Percentiles rank a stretch among this genome's conserved stretches.
Evolutionary conservation across 2,113 vertebrate genomes (phyloP).

Genomic region (Cryptoleucopteryx plumbea): DNA sequence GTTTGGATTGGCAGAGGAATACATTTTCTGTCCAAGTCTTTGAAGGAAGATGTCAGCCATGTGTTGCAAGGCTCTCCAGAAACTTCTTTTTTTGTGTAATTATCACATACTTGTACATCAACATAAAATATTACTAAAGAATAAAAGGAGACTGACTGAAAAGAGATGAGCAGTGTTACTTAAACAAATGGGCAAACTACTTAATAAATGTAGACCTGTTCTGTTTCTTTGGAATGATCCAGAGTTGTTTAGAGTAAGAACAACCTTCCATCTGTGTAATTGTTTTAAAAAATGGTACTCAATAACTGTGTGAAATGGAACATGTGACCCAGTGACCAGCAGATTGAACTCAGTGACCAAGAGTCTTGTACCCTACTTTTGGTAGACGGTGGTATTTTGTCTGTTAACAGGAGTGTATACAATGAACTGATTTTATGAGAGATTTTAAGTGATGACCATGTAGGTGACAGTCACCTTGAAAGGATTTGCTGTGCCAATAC

Average conservation of each 20-base stretch:
- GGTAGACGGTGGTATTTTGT: background rate
- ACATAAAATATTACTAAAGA: background rate
- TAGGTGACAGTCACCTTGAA: background rate
- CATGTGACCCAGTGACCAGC: background rate
- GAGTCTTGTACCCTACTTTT: background rate
- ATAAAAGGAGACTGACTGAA: background rate
- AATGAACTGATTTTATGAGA: background rate
- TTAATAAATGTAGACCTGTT: background rate
- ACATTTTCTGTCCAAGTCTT: background rate
- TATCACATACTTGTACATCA: background rate
- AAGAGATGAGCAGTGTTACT: background rate
- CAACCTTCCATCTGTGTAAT: background rate
- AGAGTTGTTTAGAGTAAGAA: background rate
- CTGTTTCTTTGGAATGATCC: background rate
- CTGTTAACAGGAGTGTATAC: background rate
- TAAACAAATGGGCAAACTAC: background rate
- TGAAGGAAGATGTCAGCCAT: background rate
- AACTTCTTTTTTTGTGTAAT: background rate
- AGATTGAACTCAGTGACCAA: background rate
- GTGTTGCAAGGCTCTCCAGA: background rate
- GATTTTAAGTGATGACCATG: background rate
- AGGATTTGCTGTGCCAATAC: background rate
- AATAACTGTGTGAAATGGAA: background rate
- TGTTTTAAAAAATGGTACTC: background rate
- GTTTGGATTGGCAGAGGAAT: background rate